phyloP scores from a whole-genome alignment of 1,140 invertebrate genomes.

The Trichogramma pretiosum region DNA sequence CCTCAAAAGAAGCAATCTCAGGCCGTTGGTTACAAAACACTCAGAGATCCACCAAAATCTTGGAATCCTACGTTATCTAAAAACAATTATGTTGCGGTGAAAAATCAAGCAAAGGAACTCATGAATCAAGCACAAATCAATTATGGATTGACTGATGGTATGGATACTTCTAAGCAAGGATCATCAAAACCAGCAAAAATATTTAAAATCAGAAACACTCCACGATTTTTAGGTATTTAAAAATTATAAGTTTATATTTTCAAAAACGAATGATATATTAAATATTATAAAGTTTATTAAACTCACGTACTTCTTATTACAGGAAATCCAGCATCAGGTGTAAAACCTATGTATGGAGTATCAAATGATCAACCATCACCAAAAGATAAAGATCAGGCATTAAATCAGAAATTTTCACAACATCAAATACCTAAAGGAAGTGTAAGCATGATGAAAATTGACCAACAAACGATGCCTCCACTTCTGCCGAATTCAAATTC shows the following conservation, averaged over 20 bases:
- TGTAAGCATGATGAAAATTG: conserved; percentile 50
- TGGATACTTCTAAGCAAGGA: conserved; percentile 28
- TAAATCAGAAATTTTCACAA: conserved; percentile 9
- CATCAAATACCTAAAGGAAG: conserved; percentile 28
- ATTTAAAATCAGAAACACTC: conserved; percentile 52
- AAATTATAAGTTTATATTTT: too few species aligned
- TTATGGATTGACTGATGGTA: conserved; percentile 18
- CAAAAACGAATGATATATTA: too few species aligned
- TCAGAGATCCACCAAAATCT: conserved; percentile 48
- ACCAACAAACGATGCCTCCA: conserved; percentile 53
- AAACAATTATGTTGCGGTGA: conserved; percentile 42
- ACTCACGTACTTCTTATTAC: too few species aligned
- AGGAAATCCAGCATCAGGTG: conserved; percentile 50
- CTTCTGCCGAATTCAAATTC: conserved; percentile 36
- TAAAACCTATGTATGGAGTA: conserved; percentile 52
- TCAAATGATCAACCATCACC: conserved; percentile 28
- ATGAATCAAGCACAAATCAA: conserved; percentile 24
- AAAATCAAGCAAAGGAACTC: conserved; percentile 39
- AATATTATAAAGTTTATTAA: too few species aligned
- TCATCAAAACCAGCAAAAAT: conserved; percentile 48
- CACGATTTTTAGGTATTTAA: conserved; percentile 50
- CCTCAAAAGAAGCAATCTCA: conserved; percentile 31
- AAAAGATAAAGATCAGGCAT: conserved; percentile 30
- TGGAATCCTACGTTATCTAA: conserved; percentile 53
- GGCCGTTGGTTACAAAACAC: conserved; percentile 47